Evolutionary conservation across 2,888 invertebrate species (phyloP).

Genomic region (Calameuta idolon): DNA sequence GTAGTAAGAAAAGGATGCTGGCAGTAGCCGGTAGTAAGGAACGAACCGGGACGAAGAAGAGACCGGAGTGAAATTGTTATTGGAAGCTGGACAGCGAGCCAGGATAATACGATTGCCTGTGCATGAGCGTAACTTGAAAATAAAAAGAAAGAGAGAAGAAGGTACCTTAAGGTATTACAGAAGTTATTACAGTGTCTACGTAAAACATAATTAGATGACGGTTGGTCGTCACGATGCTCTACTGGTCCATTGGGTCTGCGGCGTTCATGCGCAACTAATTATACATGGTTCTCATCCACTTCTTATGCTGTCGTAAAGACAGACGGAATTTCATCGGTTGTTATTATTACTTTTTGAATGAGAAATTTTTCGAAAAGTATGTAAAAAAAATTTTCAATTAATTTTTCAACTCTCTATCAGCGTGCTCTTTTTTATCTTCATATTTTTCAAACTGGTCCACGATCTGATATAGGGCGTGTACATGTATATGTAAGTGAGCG

Average conservation of each 20-base stretch:
- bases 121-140: not conserved
- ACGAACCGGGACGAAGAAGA: not conserved
- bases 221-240: constrained; percentile 18
- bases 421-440: not conserved
- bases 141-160: not conserved
- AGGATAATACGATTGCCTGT: not conserved
- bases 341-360: no score
- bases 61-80: not conserved
- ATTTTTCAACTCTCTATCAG: not conserved
- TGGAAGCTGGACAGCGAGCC: not conserved
- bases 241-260: not conserved
- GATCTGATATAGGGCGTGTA: not conserved
- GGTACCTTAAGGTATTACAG: constrained; percentile 9
- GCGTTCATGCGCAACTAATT: not conserved
- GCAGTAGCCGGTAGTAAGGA: not conserved
- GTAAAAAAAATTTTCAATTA: not conserved
- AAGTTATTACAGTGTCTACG: constrained; percentile 48
- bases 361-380: no score
- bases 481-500: not conserved
- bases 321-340: not conserved
- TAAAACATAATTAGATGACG: constrained; percentile 52
- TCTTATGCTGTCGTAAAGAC: not conserved
- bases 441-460: not conserved
- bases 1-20: not conserved
- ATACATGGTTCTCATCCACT: not conserved